These are phyloP conservation scores for Tetropium fuscum DNA, from an alignment of 2,888 invertebrate genomes.

Conservation along the genomic window DNA sequence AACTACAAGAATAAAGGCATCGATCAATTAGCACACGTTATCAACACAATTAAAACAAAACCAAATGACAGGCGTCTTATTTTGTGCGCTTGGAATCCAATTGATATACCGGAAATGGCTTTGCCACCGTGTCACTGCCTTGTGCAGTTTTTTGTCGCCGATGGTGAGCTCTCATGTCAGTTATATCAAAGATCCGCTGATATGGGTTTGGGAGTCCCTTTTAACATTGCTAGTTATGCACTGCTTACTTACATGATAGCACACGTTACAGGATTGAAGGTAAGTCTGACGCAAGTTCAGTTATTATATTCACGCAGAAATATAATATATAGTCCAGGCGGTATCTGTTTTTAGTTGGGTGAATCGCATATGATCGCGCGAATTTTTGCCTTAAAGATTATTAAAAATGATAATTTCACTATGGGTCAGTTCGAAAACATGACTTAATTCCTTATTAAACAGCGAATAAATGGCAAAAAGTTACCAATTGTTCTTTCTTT, in stretches of 20 bases:
- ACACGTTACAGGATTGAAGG: conserved; percentile 90
- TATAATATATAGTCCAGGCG: no score
- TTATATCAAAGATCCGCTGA: conserved; percentile 97
- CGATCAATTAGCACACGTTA: conserved; percentile 88
- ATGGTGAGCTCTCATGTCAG: conserved; percentile 88
- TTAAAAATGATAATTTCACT: no score
- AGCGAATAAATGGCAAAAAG: no score
- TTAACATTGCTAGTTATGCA: conserved; percentile 98
- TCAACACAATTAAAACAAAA: conserved; percentile 81
- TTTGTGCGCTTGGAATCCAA: conserved; percentile 96
- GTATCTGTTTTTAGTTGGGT: no score
- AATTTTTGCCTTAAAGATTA: no score
- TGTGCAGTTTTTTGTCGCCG: conserved; percentile 92
- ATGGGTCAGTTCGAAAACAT: no score
- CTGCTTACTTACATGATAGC: conserved; percentile 96
- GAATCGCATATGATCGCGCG: no score
- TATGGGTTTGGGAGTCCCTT: conserved; percentile 98
- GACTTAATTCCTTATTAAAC: no score
- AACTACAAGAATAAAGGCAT: conserved; percentile 83
- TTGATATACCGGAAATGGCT: conserved; percentile 91
- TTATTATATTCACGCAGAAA: no score
- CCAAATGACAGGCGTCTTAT: conserved; percentile 92
- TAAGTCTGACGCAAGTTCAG: no score
- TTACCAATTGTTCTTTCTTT: no score
- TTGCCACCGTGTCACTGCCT: conserved; percentile 97